Conservation (phyloP, 2,797 vertebrate species). For the Schizopygopsis pylzovi region DNA sequence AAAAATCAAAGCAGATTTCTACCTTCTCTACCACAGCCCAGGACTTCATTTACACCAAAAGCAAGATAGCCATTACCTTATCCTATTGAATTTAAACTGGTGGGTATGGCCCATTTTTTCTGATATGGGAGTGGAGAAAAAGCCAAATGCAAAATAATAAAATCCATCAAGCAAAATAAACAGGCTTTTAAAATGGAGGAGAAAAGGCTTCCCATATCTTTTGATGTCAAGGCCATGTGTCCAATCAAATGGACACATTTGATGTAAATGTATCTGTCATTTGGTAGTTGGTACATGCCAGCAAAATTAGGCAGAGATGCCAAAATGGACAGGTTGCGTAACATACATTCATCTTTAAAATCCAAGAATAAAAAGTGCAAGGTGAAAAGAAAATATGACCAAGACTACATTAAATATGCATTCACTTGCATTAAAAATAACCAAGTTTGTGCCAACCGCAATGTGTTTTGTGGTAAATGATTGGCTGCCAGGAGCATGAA, state of each 20-base stretch:
- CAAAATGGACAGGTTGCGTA: neutral
- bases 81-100: neutral
- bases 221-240: neutral
- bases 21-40: neutral
- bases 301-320: neutral
- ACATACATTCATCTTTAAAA: neutral
- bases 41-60: neutral
- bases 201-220: neutral
- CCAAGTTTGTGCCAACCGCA: neutral
- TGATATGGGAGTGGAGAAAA: neutral
- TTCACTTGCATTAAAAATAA: constrained; percentile 1
- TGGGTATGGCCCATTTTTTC: neutral
- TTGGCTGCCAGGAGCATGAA: neutral
- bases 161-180: neutral
- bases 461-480: neutral
- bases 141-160: neutral
- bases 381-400: neutral
- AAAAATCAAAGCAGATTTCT: neutral
- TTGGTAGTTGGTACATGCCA: neutral
- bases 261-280: neutral
- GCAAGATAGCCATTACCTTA: neutral
- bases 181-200: constrained; percentile 7
- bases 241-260: neutral
- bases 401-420: neutral
- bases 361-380: neutral